These are phyloP conservation scores for Sylvicola fuscatus DNA, from an alignment of 2,888 invertebrate species.

Conservation along the genomic window DNA sequence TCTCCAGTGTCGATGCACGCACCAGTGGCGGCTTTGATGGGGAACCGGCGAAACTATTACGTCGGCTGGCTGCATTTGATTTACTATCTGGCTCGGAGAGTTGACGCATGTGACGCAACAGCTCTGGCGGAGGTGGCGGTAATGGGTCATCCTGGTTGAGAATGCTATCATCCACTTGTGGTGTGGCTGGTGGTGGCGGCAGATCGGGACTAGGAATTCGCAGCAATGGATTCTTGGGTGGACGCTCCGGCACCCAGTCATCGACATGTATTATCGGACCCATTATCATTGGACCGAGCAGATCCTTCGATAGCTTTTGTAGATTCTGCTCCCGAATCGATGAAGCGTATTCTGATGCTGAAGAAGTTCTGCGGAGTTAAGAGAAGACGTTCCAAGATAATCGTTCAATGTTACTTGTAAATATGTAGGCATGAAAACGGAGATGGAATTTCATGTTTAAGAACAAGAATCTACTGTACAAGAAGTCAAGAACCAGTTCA, in stretches of 20 bases:
- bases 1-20: slow-evolving; percentile 10
- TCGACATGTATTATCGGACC: slow-evolving; percentile 40
- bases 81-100: slow-evolving; percentile 11
- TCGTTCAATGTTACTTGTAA: too few relatives aligned
- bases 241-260: slow-evolving; percentile 52
- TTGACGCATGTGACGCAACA: slow-evolving; percentile 14
- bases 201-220: slow-evolving; percentile 26
- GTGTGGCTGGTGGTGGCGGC: slow-evolving; percentile 20
- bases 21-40: slow-evolving; percentile 17
- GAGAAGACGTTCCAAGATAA: too few relatives aligned
- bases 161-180: slow-evolving; percentile 16
- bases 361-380: slow-evolving; percentile 30
- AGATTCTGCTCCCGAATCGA: slow-evolving; percentile 22
- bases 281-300: slow-evolving; percentile 37
- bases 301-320: slow-evolving; percentile 19
- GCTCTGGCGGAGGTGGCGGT: slow-evolving; percentile 25
- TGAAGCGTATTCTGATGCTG: slow-evolving; percentile 43
- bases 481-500: too few relatives aligned
- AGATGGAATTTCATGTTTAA: not conserved
- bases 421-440: not conserved
- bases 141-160: slow-evolving; percentile 20
- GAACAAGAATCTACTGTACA: too few relatives aligned
- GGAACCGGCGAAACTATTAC: slow-evolving; percentile 26
- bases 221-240: slow-evolving; percentile 52
- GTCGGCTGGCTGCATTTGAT: slow-evolving; percentile 20